These are phyloP conservation scores for Periplaneta americana DNA, from an alignment of 1,140 invertebrate species.

Conservation along the genomic window DNA sequence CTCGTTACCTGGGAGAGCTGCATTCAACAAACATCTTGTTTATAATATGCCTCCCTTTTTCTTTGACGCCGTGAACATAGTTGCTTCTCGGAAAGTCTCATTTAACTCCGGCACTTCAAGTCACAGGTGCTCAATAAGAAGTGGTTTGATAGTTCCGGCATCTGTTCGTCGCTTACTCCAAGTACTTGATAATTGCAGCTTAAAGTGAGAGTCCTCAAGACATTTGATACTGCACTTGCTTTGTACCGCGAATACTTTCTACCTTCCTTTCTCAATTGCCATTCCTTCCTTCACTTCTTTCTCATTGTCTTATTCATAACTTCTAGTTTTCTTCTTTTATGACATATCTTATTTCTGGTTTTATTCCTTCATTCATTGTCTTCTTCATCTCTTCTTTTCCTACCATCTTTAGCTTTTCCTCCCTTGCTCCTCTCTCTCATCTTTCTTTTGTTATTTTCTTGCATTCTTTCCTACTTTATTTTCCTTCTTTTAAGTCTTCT, in stretches of 20 bases:
- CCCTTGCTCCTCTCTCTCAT: background rate
- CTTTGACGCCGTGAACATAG: too few relatives aligned
- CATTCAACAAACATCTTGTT: too few relatives aligned
- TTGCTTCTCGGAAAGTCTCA: too few relatives aligned
- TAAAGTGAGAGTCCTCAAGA: too few relatives aligned
- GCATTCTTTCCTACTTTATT: background rate
- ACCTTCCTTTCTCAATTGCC: background rate
- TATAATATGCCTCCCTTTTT: too few relatives aligned
- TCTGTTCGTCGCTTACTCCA: too few relatives aligned
- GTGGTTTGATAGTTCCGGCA: too few relatives aligned
- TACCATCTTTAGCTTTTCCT: background rate
- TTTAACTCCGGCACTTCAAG: too few relatives aligned
- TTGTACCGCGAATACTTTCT: background rate
- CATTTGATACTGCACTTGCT: background rate
- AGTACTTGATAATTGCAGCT: too few relatives aligned
- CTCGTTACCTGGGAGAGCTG: too few relatives aligned
- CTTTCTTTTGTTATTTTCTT: background rate
- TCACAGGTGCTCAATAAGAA: too few relatives aligned
- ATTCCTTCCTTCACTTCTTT: background rate
- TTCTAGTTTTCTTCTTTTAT: background rate
- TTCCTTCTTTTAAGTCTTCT: background rate
- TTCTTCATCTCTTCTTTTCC: background rate
- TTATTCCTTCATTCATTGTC: too few relatives aligned
- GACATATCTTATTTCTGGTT: background rate
- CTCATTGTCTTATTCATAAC: background rate